Evolutionary conservation across 2,797 vertebrate genomes (phyloP), one percentile per base, ranked within the genome.

Genomic region (Chelon auratus): DNA sequence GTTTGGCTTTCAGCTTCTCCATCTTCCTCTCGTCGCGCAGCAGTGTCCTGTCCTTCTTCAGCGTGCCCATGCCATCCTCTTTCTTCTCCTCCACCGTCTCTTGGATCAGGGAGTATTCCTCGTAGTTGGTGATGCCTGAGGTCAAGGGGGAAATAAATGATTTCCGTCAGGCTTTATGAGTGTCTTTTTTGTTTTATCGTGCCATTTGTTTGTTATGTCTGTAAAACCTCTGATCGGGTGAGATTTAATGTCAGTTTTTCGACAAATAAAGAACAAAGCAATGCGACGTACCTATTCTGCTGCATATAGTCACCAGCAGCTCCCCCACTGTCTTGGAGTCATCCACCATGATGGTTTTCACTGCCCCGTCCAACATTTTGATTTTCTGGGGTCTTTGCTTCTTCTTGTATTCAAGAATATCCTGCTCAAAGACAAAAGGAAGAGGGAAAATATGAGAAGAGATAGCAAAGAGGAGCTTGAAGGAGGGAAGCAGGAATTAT

Each of bases 281-380:
- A 39, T 62, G n/a, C 2, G 0, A n/a, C 33, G 45, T 75, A 98
- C 98, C 98, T 94, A 99, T 99, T 84, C 98, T 95, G 86, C 97
- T 99, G 94, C 98, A 99, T 70, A 99, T 99, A 4, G 98, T 98
- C 62, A 99, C 97, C 53, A 99, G 95, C 74, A 99, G 93, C 89
- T 99, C 98, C 33, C 98, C 98, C 30, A 99, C 97, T 0, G 97
- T 99, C 93, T 99, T 99, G 12, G 98, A 99, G 89, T 99, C 98
- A 5, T 99, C 98, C 90, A 99, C 97, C 98, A 99, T 99, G 86
- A 99, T 96, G 0, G 97, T 99, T 92, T 99, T 99, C 77, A 99
- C 94, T 0, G 97, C 95, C 0, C 98, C 98, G 62, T 99, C 98
- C 90, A 99, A 85, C 98, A 99, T 99, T 69, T 97, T 96, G 78